phyloP scores from a whole-genome alignment of 2,797 vertebrate species.

The Amphiprion clarkii region DNA sequence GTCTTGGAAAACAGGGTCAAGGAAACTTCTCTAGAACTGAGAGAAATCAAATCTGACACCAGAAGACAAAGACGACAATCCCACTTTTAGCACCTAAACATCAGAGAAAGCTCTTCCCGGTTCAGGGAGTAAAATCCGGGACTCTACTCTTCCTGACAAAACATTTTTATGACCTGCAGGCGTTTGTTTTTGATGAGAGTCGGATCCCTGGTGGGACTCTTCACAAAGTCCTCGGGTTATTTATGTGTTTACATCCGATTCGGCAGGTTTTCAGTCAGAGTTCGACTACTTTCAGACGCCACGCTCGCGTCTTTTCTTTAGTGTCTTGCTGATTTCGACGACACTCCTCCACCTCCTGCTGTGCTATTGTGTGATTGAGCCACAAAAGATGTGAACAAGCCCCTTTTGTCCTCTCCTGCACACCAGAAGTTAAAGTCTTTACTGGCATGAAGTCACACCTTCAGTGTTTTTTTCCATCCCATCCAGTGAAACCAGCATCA shows the following conservation, averaged over 20 bases:
- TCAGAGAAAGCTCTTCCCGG: neutral
- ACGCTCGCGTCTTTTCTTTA: conserved; percentile 4
- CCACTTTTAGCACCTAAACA: neutral
- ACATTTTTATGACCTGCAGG: conserved; percentile 21
- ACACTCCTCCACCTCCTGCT: conserved; percentile 2
- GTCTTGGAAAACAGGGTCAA: conserved; percentile 8
- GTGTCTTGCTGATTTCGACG: conserved; percentile 25
- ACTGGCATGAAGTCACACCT: conserved; percentile 24
- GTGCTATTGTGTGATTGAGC: conserved; percentile 56
- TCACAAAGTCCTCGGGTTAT: conserved; percentile 1
- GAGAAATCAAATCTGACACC: neutral
- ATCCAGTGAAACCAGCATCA: neutral
- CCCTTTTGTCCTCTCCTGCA: neutral
- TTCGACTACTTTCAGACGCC: conserved; percentile 11
- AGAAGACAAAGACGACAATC: neutral
- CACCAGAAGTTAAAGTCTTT: neutral
- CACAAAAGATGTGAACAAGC: conserved; percentile 19
- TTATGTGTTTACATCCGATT: conserved; percentile 46
- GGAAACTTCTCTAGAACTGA: neutral
- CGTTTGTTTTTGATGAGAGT: conserved; percentile 43
- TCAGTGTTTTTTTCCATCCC: conserved; percentile 36
- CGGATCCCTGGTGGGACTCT: conserved; percentile 24
- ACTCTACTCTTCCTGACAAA: conserved; percentile 1
- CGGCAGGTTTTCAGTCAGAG: neutral
- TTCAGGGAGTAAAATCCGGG: neutral